A percentile compares a stretch with the other conserved stretches of the same genome.
phyloP scores from a whole-genome alignment of 2,113 vertebrate species.

The Spheniscus mendiculus region DNA sequence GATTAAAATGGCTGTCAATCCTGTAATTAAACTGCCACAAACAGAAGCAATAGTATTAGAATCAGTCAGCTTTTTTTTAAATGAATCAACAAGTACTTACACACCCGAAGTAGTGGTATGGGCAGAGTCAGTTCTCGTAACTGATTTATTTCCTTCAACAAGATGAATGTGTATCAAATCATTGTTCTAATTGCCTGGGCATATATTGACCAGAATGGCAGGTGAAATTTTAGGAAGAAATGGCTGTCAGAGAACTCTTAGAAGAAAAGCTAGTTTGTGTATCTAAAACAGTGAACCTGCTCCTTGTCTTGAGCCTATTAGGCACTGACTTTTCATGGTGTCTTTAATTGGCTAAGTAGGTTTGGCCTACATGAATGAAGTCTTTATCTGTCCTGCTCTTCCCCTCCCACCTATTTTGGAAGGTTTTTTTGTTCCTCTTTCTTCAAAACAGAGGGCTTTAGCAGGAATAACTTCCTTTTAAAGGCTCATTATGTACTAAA shows the following conservation, averaged over 20 bases:
- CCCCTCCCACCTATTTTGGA: conserved; percentile 63
- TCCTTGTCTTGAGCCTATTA: conserved; percentile 67
- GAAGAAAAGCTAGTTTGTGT: conserved; percentile 31
- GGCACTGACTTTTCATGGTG: conserved; percentile 71
- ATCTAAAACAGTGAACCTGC: conserved; percentile 62
- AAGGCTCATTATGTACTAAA: conserved; percentile 41
- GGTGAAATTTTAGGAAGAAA: conserved; percentile 45
- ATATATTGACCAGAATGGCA: conserved; percentile 6
- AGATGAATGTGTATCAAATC: neutral
- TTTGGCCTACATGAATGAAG: conserved; percentile 71
- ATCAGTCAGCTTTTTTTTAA: conserved; percentile 61
- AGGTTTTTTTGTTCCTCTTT: conserved; percentile 50
- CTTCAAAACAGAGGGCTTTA: conserved; percentile 61
- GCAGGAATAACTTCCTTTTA: conserved; percentile 66
- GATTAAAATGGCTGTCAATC: conserved; percentile 95
- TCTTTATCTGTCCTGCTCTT: conserved; percentile 66
- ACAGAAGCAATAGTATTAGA: conserved; percentile 75
- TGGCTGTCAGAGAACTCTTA: neutral
- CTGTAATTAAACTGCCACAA: conserved; percentile 92
- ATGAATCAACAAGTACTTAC: conserved; percentile 72
- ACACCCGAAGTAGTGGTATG: conserved; percentile 34
- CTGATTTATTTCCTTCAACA: conserved; percentile 40
- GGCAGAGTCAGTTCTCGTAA: conserved; percentile 43
- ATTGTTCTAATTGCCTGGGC: neutral
- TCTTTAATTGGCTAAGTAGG: conserved; percentile 75